Base-by-base conservation (phyloP, 1,140 invertebrate species). In the Dendroctonus ponderosae region DNA sequence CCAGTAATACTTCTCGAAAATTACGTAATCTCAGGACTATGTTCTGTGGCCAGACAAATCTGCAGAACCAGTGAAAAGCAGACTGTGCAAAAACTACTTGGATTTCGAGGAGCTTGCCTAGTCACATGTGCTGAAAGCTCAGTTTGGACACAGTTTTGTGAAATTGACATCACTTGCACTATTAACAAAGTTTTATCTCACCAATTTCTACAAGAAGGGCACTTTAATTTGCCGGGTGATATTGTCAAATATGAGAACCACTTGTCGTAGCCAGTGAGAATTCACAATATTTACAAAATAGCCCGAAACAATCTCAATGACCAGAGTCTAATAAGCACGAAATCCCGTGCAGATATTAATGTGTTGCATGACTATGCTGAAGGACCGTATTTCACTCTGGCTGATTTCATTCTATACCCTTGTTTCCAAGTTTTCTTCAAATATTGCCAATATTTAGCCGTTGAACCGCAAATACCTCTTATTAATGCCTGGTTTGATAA, bases 111-210 rank as follows among this genome's bases (percentile, higher is more conserved):
- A 52, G 85, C 87, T 50, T 94, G 92, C 76, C 80, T 95, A 2
- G 81, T 89, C 67, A 89, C 91, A 7, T 92, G 91, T 70, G 89
- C 90, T 11, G 92, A 96, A 82, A 84, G 87, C 2, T 96, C 93
- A 6, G 82, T 91, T 38, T 97, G 93, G 93, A 96, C 94, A 0
- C 91, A 89, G 73, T 94, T 94, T 76, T 96, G 94, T 83, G 94
- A 97, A 82, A 82, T 94, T 14, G 91, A 94, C 76, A 80, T 93
- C 11, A 81, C 88, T 41, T 76, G 79, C 15, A 84, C 84, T 7
- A 75, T 89, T 0, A 82, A 83, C 68, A 66, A 77, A 54, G 42
- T 75, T 59, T 72, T 68, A 52, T 66, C 46, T 7, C 67, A 66
- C 37, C 15, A 68, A 39, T 68, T 65, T 66, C 53, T 67, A 41